Percentiles rank a stretch among this genome's conserved stretches.
Conservation (phyloP, 2,888 invertebrate genomes). For the Liposcelis brunnea region DNA sequence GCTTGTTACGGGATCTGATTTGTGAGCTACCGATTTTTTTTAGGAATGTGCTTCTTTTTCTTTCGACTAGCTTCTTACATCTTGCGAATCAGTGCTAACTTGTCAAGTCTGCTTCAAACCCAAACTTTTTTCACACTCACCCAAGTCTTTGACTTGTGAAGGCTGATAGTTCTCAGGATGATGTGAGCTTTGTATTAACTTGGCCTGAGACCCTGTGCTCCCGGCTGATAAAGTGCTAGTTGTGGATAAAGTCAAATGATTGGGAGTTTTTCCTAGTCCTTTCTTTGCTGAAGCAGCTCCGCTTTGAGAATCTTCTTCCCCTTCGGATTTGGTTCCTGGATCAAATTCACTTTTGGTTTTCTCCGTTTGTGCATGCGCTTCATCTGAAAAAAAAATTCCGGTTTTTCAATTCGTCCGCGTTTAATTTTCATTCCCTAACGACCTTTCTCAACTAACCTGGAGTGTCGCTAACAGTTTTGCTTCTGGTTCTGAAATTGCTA, state of each 20-base stretch:
- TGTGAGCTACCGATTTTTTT: no score
- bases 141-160: slow-evolving; percentile 71
- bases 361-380: slow-evolving; percentile 14
- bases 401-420: no score
- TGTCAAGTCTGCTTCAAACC: neutral
- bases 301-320: slow-evolving; percentile 49
- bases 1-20: no score
- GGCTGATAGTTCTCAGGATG: slow-evolving; percentile 86
- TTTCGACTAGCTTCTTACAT: slow-evolving; percentile 7
- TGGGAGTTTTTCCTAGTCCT: slow-evolving; percentile 76
- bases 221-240: slow-evolving; percentile 87
- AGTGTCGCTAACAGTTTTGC: slow-evolving; percentile 81
- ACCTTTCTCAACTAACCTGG: no score
- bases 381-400: slow-evolving; percentile 12
- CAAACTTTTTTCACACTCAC: slow-evolving; percentile 37
- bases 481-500: slow-evolving; percentile 55
- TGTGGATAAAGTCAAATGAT: slow-evolving; percentile 84
- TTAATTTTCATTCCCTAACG: no score
- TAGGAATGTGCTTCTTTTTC: slow-evolving; percentile 7
- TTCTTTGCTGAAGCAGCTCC: slow-evolving; percentile 28
- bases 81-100: neutral
- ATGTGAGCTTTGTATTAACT: slow-evolving; percentile 84
- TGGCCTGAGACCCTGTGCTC: slow-evolving; percentile 83
- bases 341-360: slow-evolving; percentile 26
- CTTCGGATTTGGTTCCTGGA: slow-evolving; percentile 69